Conservation (phyloP, 2,888 invertebrate genomes). For the Charanyca ferruginea region DNA sequence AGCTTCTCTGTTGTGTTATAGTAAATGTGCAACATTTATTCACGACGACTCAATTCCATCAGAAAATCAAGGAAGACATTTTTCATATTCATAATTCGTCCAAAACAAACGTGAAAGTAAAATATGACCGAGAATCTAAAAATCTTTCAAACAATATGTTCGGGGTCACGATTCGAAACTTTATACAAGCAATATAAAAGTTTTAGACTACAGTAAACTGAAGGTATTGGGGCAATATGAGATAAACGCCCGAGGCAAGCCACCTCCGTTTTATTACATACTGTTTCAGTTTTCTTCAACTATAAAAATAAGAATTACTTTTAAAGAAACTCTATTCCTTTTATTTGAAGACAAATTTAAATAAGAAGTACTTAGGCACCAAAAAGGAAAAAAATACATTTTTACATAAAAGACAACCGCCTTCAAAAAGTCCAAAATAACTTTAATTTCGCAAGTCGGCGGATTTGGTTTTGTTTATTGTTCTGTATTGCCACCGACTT, state of each 20-base stretch:
- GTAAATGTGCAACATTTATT: too few relatives aligned
- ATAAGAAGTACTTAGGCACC: background rate
- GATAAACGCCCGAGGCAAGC: conserved; percentile 56
- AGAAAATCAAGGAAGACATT: conserved; percentile 21
- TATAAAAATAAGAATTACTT: conserved; percentile 28
- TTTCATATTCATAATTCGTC: conserved; percentile 45
- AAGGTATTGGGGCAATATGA: conserved; percentile 62
- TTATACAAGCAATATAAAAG: conserved; percentile 66
- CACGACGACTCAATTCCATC: too few relatives aligned
- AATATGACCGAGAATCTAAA: conserved; percentile 41
- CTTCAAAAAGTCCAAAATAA: too few relatives aligned
- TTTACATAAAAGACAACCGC: too few relatives aligned
- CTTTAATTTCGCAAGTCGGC: too few relatives aligned
- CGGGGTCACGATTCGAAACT: conserved; percentile 48
- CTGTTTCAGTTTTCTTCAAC: conserved; percentile 38
- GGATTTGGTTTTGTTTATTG: too few relatives aligned
- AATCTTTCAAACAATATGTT: conserved; percentile 56
- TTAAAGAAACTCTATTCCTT: conserved; percentile 20
- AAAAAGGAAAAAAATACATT: too few relatives aligned
- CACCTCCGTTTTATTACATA: conserved; percentile 46
- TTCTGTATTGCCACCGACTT: too few relatives aligned
- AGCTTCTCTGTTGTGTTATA: too few relatives aligned
- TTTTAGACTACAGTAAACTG: conserved; percentile 55
- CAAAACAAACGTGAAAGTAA: conserved; percentile 38
- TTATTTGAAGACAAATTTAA: conserved; percentile 16